These are phyloP conservation scores for Pterostichus madidus DNA, from an alignment of 2,888 invertebrate genomes.

Conservation along the genomic window DNA sequence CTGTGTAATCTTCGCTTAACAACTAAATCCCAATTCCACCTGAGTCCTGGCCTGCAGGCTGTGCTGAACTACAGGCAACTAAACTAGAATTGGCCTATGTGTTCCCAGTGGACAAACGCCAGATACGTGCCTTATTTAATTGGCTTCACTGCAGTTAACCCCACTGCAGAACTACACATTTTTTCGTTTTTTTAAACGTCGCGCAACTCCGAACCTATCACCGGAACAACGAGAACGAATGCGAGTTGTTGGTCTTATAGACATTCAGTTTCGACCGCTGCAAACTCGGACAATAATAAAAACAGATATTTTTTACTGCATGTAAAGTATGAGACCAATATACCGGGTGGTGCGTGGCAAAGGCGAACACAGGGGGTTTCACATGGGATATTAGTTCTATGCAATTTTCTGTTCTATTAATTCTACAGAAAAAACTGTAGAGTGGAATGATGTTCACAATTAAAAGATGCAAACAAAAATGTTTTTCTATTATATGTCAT, in stretches of 20 bases:
- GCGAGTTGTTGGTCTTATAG: neutral
- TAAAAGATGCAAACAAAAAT: too few relatives aligned
- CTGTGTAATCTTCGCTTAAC: conserved; percentile 30
- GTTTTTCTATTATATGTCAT: too few relatives aligned
- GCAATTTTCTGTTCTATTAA: too few relatives aligned
- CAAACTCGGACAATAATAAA: too few relatives aligned
- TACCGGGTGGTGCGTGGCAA: too few relatives aligned
- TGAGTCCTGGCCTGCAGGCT: conserved; percentile 18
- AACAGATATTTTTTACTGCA: too few relatives aligned
- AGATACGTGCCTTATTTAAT: conserved; percentile 49
- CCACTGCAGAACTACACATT: conserved; percentile 25
- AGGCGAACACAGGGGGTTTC: too few relatives aligned
- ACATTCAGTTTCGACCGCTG: too few relatives aligned
- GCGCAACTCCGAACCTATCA: conserved; percentile 9
- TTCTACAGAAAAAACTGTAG: too few relatives aligned
- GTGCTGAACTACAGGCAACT: conserved; percentile 42
- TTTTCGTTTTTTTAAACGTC: conserved; percentile 38
- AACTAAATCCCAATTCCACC: conserved; percentile 37
- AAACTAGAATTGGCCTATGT: conserved; percentile 46
- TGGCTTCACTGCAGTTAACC: conserved; percentile 42
- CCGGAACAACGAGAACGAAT: conserved; percentile 22
- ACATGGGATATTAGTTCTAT: too few relatives aligned
- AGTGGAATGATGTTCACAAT: too few relatives aligned
- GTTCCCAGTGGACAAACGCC: conserved; percentile 39
- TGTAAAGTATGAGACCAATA: too few relatives aligned